phyloP scores from a whole-genome alignment of 2,888 invertebrate species.

The Sthenelais limicola region DNA sequence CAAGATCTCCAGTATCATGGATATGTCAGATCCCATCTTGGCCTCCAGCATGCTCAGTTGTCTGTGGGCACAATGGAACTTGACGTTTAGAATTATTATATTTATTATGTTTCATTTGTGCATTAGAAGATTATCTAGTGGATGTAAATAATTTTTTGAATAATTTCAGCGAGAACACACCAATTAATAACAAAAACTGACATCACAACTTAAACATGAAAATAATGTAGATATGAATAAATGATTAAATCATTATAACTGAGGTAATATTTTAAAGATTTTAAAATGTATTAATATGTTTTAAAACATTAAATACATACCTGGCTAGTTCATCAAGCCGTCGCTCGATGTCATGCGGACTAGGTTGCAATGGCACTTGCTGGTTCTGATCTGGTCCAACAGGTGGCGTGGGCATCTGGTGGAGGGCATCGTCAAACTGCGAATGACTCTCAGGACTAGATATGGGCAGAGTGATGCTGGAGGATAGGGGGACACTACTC shows the following conservation, averaged over 20 bases:
- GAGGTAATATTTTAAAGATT: background rate
- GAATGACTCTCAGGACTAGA: conserved; percentile 69
- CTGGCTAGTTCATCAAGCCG: conserved; percentile 65
- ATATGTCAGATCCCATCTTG: conserved; percentile 69
- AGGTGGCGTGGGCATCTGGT: conserved; percentile 35
- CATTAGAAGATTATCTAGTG: no score
- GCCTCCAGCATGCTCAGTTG: conserved; percentile 68
- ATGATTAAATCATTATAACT: background rate
- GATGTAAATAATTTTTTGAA: no score
- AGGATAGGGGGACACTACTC: conserved; percentile 65
- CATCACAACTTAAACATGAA: no score
- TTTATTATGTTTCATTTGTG: no score
- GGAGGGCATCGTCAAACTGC: conserved; percentile 62
- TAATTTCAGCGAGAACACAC: no score
- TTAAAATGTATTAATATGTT: background rate
- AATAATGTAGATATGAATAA: background rate
- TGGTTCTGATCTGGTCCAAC: background rate
- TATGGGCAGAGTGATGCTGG: conserved; percentile 68
- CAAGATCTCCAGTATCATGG: conserved; percentile 67
- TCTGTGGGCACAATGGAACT: no score
- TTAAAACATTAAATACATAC: conserved; percentile 51
- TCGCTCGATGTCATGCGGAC: conserved; percentile 61
- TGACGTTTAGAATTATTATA: no score
- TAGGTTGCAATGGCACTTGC: conserved; percentile 39
- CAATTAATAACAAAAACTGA: no score